These are phyloP conservation scores for Dendrocincla fuliginosa DNA, from an alignment of 2,797 vertebrate species.

Conservation along the genomic window DNA sequence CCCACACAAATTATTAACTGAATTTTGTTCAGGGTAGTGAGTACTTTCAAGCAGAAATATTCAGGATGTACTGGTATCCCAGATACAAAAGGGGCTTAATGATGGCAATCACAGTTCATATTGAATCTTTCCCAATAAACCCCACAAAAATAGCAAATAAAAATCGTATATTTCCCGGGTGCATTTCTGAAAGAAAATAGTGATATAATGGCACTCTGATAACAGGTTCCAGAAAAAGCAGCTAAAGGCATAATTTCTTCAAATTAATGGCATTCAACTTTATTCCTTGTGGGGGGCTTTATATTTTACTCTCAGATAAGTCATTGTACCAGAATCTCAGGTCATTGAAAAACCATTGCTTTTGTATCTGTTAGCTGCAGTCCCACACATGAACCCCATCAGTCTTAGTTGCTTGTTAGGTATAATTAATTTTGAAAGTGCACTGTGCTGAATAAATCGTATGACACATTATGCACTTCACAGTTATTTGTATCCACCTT, in stretches of 20 bases:
- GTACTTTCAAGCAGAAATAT: slow-evolving; percentile 3
- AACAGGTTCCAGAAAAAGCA: neutral
- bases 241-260: slow-evolving; percentile 39
- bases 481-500: slow-evolving; percentile 20
- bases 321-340: slow-evolving; percentile 31
- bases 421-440: slow-evolving; percentile 45
- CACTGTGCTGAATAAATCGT: neutral
- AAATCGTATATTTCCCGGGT: neutral
- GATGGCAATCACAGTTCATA: neutral
- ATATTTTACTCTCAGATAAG: neutral
- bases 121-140: neutral
- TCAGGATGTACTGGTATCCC: slow-evolving; percentile 9
- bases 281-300: neutral
- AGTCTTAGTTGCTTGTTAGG: neutral
- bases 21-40: neutral
- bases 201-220: slow-evolving; percentile 6
- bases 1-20: neutral
- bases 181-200: slow-evolving; percentile 35
- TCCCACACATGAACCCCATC: slow-evolving; percentile 18
- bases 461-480: neutral
- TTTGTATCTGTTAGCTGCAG: slow-evolving; percentile 8
- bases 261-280: slow-evolving; percentile 35
- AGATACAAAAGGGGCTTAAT: slow-evolving; percentile 17
- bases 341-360: neutral
- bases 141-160: slow-evolving; percentile 25